Conservation (phyloP, 2,888 invertebrate genomes). For the Koerneria pararmatus region DNA sequence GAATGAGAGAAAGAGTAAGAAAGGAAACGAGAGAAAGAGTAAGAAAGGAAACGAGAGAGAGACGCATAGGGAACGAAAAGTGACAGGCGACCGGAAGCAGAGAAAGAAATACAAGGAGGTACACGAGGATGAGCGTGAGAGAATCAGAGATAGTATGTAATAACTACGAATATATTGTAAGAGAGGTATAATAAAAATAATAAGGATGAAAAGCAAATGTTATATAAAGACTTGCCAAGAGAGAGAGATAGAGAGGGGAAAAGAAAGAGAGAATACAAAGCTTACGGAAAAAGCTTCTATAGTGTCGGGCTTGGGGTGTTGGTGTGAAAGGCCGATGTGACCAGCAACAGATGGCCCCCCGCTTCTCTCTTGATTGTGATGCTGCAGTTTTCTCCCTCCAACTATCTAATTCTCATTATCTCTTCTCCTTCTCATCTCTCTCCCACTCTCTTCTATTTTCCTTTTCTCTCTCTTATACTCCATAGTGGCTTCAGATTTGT, state of each 20-base stretch:
- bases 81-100: slow-evolving; percentile 10
- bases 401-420: not conserved
- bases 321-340: not conserved
- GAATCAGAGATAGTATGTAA: too few relatives aligned
- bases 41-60: not conserved
- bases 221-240: too few relatives aligned
- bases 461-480: too few relatives aligned
- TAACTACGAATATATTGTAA: too few relatives aligned
- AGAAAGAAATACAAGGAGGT: not conserved
- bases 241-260: too few relatives aligned
- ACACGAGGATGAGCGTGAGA: not conserved
- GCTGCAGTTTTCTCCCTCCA: not conserved
- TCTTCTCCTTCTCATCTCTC: not conserved
- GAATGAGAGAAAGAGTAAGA: not conserved
- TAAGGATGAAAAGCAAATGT: too few relatives aligned
- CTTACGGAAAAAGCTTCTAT: too few relatives aligned
- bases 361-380: not conserved
- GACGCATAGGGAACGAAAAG: not conserved
- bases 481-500: too few relatives aligned
- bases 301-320: not conserved
- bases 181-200: too few relatives aligned
- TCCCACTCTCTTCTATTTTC: not conserved
- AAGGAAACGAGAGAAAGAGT: not conserved
- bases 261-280: too few relatives aligned
- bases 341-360: not conserved